These are phyloP conservation scores for Acrocephalus kingi DNA, from an alignment of 2,113 vertebrate species.

Conservation along the genomic window DNA sequence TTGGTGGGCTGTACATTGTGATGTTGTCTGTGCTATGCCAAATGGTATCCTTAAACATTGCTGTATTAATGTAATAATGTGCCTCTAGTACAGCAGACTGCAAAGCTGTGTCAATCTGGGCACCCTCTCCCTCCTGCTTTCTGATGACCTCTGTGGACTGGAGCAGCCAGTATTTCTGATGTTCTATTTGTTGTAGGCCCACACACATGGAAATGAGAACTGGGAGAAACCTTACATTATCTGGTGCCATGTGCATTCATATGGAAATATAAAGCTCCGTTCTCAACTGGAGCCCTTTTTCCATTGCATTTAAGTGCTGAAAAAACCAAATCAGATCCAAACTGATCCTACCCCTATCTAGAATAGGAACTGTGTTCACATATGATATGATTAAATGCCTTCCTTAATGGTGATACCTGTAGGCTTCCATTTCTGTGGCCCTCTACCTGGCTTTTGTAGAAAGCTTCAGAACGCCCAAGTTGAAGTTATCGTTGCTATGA, in stretches of 20 bases:
- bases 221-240: neutral
- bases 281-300: neutral
- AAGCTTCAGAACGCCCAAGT: neutral
- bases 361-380: rapidly evolving
- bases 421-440: neutral
- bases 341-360: rapidly evolving
- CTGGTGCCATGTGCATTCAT: neutral
- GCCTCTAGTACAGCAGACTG: too few species aligned
- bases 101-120: neutral
- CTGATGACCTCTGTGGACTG: rapidly evolving
- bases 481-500: rapidly evolving
- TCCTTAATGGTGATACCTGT: neutral
- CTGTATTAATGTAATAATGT: neutral
- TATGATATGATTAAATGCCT: neutral
- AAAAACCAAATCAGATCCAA: neutral
- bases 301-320: neutral
- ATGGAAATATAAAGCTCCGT: neutral
- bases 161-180: neutral
- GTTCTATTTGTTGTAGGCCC: neutral
- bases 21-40: rapidly evolving
- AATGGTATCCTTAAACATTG: neutral
- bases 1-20: rapidly evolving
- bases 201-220: neutral
- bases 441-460: neutral
- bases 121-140: neutral